phyloP scores from a whole-genome alignment of 1,140 invertebrate genomes.

The Scylla paramamosain region DNA sequence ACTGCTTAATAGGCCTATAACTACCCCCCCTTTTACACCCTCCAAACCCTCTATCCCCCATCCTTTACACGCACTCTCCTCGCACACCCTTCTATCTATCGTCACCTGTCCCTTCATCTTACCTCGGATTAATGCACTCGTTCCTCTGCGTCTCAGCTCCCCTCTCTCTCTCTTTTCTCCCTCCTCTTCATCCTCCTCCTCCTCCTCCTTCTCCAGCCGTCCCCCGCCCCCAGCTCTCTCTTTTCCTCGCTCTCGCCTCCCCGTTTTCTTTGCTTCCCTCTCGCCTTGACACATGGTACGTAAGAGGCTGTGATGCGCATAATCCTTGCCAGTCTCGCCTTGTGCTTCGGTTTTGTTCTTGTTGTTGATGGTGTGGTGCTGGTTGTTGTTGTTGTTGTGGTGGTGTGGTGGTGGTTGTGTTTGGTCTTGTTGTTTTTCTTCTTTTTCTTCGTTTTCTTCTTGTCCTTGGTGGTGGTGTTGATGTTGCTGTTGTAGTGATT shows the following conservation, averaged over 20 bases:
- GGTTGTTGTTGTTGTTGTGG: neutral
- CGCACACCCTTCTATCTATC: neutral
- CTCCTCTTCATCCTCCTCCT: neutral
- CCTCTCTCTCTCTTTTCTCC: neutral
- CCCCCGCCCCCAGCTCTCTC: neutral
- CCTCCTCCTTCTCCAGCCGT: neutral
- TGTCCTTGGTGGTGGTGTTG: neutral
- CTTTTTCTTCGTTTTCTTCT: no score
- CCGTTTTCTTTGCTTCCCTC: neutral
- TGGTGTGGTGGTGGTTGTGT: neutral
- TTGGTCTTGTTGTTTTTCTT: neutral
- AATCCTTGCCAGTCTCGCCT: neutral
- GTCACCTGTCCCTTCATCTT: neutral
- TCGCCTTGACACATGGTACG: neutral
- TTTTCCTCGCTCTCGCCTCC: neutral
- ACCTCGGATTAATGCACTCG: neutral
- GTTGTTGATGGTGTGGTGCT: neutral
- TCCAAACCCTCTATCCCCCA: no score
- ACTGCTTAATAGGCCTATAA: constrained; percentile 6
- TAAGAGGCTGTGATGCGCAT: neutral
- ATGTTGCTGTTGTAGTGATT: neutral
- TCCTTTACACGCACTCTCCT: neutral
- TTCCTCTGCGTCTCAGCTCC: neutral
- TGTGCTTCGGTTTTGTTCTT: neutral
- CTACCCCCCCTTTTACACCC: neutral